Evolutionary conservation across 2,113 vertebrate genomes (phyloP).

Genomic region (Xenopus tropicalis): UCB_Xtro_10.0 CM004444.2:1696501-1697000

Average conservation of each 20-base stretch:
- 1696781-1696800: conserved; percentile 1
- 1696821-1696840: too few species aligned
- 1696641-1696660: background rate
- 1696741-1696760: background rate
- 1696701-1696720: conserved; percentile 1
- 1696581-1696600: background rate
- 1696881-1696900: conserved; percentile 2
- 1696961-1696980: conserved; percentile 1
- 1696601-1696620: background rate
- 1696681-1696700: background rate
- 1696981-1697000: background rate
- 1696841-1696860: background rate
- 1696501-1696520: too few species aligned
- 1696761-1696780: conserved; percentile 8
- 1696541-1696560: too few species aligned
- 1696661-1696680: background rate
- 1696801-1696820: conserved; percentile 3
- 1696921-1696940: conserved; percentile 10
- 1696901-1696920: background rate
- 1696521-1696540: too few species aligned
- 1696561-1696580: background rate
- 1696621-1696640: background rate
- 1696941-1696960: conserved; percentile 14
- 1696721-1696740: background rate
- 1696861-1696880: background rate